Conservation (phyloP, 2,888 invertebrate species). For the Cotesia congregata region DNA sequence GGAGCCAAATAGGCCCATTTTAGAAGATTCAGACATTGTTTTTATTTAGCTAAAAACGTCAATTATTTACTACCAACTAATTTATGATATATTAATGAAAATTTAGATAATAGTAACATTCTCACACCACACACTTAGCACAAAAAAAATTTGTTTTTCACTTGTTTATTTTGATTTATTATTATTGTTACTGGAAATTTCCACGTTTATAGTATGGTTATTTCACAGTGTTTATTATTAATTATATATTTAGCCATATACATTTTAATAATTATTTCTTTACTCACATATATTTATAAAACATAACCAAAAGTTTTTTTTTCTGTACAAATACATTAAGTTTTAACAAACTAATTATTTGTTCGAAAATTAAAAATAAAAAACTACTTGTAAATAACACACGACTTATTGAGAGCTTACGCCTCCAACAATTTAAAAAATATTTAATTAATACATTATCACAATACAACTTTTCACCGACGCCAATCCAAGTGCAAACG, state of each 20-base stretch:
- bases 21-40: conserved; percentile 61
- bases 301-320: conserved; percentile 52
- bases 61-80: conserved; percentile 5
- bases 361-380: neutral
- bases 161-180: conserved; percentile 29
- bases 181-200: neutral
- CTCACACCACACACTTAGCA: neutral
- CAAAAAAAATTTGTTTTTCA: conserved; percentile 23
- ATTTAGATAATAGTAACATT: conserved; percentile 16
- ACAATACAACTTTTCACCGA: neutral
- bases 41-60: conserved; percentile 16
- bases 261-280: conserved; percentile 25
- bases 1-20: conserved; percentile 64
- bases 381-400: neutral
- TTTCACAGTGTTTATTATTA: neutral
- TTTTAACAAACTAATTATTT: neutral
- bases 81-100: conserved; percentile 15
- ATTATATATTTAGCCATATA: neutral
- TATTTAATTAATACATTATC: neutral
- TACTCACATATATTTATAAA: conserved; percentile 34
- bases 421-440: neutral
- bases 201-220: neutral
- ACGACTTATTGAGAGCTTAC: neutral
- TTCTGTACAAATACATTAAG: conserved; percentile 19
- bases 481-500: neutral